Evolutionary conservation across 2,113 vertebrate species (phyloP), one percentile per base, ranked within the genome.

Genomic region (Ptilonorhynchus violaceus): DNA sequence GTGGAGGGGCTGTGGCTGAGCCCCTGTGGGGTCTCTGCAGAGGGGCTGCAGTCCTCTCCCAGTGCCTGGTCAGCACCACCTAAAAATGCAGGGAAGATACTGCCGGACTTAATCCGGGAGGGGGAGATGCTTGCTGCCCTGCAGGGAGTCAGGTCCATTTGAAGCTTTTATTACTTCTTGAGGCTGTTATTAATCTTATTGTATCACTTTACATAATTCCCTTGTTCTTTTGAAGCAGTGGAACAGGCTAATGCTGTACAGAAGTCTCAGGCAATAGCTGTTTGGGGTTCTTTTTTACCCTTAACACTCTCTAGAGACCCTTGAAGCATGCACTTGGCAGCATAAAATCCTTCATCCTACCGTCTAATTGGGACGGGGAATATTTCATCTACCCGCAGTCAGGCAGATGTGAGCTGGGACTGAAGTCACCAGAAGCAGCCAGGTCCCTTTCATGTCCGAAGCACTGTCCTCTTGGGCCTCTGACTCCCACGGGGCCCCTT

Each of bases 371-470:
- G 60, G 53, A 92, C 63, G 75, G 75, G 33, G 76, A 81, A 8
- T 63, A 69, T 78, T 96, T 95, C 47, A 74, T 88, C 76, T 86
- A 50, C 41, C 72, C 60, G 4, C 58, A 91, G 53, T 13, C 77
- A 91, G 66, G 86, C 85, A 83, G 59, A 58, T 42, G 31, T 24
- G 60, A 88, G 60, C 68, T 59, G 90, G 82, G 72, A 86, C 67
- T 69, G 79, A 93, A 94, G 72, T 50, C 63, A 88, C 59, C 67
- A 93, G 70, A 63, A 96, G 77, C 87, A 95, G n/a, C 24, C 59
- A 64, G 60, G 81, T 87, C 73, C 56, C 66, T 96, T 95, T 95
- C 77, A 90, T 95, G 82, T 88, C 85, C 92, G 67, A 86, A 92
- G n/a, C 76, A 39, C 46, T 9, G 31, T 79, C 85, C 79, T 85